A percentile compares a stretch with the other conserved stretches of the same genome.
Evolutionary conservation across 2,888 invertebrate genomes (phyloP).

Genomic region (Hemaris fuciformis): DNA sequence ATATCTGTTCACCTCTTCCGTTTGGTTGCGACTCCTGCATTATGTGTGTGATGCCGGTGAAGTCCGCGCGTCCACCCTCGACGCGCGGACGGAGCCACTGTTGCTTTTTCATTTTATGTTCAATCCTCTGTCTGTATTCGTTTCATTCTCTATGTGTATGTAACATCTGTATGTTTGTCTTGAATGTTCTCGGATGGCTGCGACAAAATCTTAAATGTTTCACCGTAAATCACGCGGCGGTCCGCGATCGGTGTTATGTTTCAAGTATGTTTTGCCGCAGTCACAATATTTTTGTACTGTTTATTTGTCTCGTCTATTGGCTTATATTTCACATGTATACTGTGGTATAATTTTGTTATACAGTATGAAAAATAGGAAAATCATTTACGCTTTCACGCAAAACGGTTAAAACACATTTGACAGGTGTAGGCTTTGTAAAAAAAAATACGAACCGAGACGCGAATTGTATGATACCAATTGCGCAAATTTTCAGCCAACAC

Average conservation of each 20-base stretch:
- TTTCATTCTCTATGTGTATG: slow-evolving; percentile 83
- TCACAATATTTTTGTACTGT: slow-evolving; percentile 75
- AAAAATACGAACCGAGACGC: slow-evolving; percentile 72
- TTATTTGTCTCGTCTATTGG: slow-evolving; percentile 81
- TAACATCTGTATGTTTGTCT: slow-evolving; percentile 82
- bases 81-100: slow-evolving; percentile 72
- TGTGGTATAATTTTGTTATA: slow-evolving; percentile 73
- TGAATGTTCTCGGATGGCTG: slow-evolving; percentile 77
- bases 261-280: slow-evolving; percentile 67
- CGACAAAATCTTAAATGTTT: slow-evolving; percentile 58
- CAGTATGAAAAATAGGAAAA: slow-evolving; percentile 78
- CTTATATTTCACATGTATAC: slow-evolving; percentile 72
- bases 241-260: slow-evolving; percentile 34
- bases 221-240: slow-evolving; percentile 44
- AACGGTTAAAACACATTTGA: slow-evolving; percentile 74
- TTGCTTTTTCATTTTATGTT: slow-evolving; percentile 78
- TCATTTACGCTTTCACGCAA: slow-evolving; percentile 82
- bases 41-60: slow-evolving; percentile 77
- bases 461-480: slow-evolving; percentile 71
- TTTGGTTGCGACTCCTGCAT: slow-evolving; percentile 82
- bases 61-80: slow-evolving; percentile 69
- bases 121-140: slow-evolving; percentile 80
- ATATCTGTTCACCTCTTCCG: slow-evolving; percentile 79
- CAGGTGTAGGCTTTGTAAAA: slow-evolving; percentile 73
- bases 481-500: slow-evolving; percentile 79